phyloP scores from a whole-genome alignment of 1,140 invertebrate species.

The Diplogasteroides magnus region DNA sequence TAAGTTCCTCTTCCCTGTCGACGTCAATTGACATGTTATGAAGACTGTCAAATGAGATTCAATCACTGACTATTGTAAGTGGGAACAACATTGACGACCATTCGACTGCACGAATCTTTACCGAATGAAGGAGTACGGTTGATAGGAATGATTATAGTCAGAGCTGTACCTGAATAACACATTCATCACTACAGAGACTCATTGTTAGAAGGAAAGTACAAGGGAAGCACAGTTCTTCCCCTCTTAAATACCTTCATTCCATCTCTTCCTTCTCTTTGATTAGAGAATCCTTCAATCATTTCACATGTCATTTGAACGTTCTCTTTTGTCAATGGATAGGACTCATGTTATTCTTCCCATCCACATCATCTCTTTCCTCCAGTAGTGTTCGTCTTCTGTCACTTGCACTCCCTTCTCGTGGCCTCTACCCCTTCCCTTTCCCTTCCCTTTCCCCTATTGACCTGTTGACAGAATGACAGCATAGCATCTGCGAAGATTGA shows the following conservation, averaged over 20 bases:
- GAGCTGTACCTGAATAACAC: background rate
- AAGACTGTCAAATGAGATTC: background rate
- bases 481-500: background rate
- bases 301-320: no score
- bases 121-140: background rate
- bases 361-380: no score
- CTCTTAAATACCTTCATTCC: no score
- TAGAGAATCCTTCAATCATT: no score
- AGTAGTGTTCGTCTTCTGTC: no score
- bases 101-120: background rate
- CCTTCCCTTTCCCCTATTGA: no score
- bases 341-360: no score
- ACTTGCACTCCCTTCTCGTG: no score
- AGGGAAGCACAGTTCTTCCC: background rate
- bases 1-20: background rate
- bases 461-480: background rate
- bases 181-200: no score
- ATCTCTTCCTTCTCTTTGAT: no score
- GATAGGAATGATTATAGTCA: background rate
- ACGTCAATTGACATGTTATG: background rate
- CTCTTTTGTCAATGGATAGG: no score
- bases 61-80: background rate
- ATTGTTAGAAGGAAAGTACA: background rate
- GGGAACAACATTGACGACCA: background rate
- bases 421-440: no score